Evolutionary conservation across 1,140 invertebrate species (phyloP), one percentile per base, ranked within the genome.

Genomic region (Ceratina japonica): DNA sequence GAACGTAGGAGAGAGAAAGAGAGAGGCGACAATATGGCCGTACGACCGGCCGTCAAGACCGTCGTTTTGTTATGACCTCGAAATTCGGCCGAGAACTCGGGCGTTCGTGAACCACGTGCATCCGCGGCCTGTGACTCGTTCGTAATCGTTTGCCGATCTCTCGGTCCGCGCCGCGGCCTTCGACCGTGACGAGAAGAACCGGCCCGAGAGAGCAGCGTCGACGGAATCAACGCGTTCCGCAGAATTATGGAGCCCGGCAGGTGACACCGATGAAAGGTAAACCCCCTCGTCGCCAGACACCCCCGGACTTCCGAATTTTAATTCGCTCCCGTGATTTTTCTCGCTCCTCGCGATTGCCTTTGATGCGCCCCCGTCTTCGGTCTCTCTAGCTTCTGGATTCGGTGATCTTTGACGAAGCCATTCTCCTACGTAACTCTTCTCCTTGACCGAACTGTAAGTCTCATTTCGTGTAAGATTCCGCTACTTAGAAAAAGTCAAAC

Each of bases 241-340:
- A 81, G 62, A 79, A 80, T 76, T 84, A 91, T 91, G 89, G 89
- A 90, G 83, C 85, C 70, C 78, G 69, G 79, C 86, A 90, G 89
- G 89, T 90, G 89, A 91, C 89, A 91, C 77, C 76, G 66, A 87
- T 88, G 87, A 89, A 88, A 89, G 87, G 87, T 88, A 88, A 87
- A 58, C 37, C 24, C 15, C 1, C 3, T 27, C 22, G 44, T 8
- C 37, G 20, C 18, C 2, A 8, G 54, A 0, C 13, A 18, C n/a
- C 1, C 8, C 22, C 15, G 15, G 1, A n/a, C 15, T 7, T 16
- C 20, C 7, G 56, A n/a, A 20, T 58, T 58, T 51, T n/a, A 1
- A 16, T 4, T 31, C 16, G 12, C 31, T 54, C 16, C n/a, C 20
- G 7, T 65, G 27, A 24, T 52, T 52, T 54, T 49, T 24, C 37